These are phyloP conservation scores for Gambusia yucatana DNA, from an alignment of 2,797 vertebrate genomes.

Conservation along the genomic window DNA sequence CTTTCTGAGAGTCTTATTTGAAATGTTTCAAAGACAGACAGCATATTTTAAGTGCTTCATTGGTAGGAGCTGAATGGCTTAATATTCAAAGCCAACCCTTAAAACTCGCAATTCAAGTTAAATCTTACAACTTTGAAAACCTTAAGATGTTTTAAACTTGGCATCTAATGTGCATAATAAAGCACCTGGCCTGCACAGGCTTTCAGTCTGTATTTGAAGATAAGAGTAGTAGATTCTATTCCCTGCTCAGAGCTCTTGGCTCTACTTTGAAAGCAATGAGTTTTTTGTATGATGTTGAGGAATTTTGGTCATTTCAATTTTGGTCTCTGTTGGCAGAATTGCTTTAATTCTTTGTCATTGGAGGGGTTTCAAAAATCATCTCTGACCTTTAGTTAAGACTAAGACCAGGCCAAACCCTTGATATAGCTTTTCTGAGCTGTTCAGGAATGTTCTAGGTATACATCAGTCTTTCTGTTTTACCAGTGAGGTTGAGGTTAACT, in stretches of 20 bases:
- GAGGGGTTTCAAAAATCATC: neutral
- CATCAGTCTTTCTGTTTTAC: neutral
- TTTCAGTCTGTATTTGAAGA: conserved; percentile 24
- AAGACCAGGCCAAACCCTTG: neutral
- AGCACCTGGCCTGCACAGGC: conserved; percentile 47
- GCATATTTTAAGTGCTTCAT: conserved; percentile 3
- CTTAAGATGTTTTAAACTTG: conserved; percentile 41
- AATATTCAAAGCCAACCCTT: conserved; percentile 47
- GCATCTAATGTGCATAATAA: conserved; percentile 49
- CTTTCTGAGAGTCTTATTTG: conserved; percentile 34
- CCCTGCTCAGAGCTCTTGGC: conserved; percentile 5
- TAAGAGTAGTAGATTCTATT: conserved; percentile 13
- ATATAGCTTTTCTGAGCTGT: neutral
- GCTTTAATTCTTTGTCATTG: neutral
- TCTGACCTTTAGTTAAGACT: neutral
- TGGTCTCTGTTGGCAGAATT: neutral
- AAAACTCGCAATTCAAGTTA: conserved; percentile 46
- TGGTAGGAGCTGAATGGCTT: conserved; percentile 56
- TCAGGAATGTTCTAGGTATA: neutral
- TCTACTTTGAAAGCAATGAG: neutral
- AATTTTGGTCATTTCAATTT: neutral
- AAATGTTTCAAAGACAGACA: conserved; percentile 35
- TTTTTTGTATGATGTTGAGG: neutral
- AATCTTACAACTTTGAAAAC: conserved; percentile 47
- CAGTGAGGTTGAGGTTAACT: neutral